Evolutionary conservation across 2,888 invertebrate genomes (phyloP).

Genomic region (Hartigia nigra): DNA sequence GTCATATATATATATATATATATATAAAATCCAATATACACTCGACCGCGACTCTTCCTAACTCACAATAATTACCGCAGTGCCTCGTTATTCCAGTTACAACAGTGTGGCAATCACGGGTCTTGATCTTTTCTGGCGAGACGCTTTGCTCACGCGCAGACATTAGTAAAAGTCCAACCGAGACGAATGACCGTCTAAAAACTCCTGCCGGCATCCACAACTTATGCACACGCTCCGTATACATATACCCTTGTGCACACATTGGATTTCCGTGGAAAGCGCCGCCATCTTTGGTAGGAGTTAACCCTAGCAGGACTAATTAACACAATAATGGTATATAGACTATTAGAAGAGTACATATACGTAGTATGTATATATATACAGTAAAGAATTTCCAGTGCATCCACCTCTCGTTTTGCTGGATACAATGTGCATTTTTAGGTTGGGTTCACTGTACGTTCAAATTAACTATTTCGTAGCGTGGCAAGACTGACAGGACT

Average conservation of each 20-base stretch:
- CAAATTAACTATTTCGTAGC: not conserved
- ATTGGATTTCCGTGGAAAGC: not conserved
- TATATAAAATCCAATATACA: not conserved
- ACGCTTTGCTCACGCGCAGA: not conserved
- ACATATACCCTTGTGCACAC: not conserved
- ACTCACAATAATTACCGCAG: not conserved
- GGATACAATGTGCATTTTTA: not conserved
- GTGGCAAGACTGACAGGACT: not conserved
- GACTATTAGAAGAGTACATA: not conserved
- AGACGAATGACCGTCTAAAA: not conserved
- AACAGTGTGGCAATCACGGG: not conserved
- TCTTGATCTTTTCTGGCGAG: not conserved
- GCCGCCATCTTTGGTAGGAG: not conserved
- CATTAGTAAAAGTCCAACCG: not conserved
- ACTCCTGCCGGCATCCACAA: not conserved
- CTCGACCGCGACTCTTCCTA: not conserved
- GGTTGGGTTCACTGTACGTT: not conserved
- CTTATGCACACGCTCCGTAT: not conserved
- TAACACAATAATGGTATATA: not conserved
- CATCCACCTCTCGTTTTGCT: not conserved
- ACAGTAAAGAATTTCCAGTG: not conserved
- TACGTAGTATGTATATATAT: too few relatives aligned
- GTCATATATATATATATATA: not conserved
- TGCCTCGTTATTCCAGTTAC: not conserved
- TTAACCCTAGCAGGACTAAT: not conserved